Evolutionary conservation across 1,140 invertebrate genomes (phyloP).

Genomic region (Arion vulgaris): DNA sequence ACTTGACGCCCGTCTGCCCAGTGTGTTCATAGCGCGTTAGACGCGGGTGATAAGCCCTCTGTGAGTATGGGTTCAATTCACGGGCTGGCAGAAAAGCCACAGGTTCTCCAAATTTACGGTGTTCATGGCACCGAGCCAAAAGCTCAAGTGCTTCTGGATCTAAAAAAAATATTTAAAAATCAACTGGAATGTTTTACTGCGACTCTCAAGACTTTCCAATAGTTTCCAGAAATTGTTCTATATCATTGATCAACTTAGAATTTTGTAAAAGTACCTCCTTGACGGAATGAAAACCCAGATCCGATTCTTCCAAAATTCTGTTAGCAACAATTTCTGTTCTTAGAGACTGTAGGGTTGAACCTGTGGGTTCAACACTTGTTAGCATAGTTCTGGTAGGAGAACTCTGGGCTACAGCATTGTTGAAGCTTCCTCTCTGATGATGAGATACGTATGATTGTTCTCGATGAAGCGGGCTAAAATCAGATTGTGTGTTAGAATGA

Average conservation of each 20-base stretch:
- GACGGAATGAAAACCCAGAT: slow-evolving; percentile 54
- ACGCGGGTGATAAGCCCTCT: too few species aligned
- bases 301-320: slow-evolving; percentile 40
- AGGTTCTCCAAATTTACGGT: too few species aligned
- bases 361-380: background rate
- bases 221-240: slow-evolving; percentile 56
- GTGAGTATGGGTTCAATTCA: too few species aligned
- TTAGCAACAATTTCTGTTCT: background rate
- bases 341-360: background rate
- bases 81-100: too few species aligned
- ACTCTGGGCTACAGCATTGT: background rate
- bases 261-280: slow-evolving; percentile 54
- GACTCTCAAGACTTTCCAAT: slow-evolving; percentile 34
- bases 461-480: background rate
- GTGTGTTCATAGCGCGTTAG: too few species aligned
- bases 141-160: too few species aligned
- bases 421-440: background rate
- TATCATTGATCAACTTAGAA: slow-evolving; percentile 58
- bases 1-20: too few species aligned
- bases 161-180: too few species aligned
- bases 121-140: too few species aligned
- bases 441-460: background rate
- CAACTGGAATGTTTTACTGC: too few species aligned
- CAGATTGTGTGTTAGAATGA: background rate
- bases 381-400: background rate